A percentile compares a stretch with the other conserved stretches of the same genome.
phyloP scores from a whole-genome alignment of 2,888 invertebrate species.

The Drosophila ustulata region DNA sequence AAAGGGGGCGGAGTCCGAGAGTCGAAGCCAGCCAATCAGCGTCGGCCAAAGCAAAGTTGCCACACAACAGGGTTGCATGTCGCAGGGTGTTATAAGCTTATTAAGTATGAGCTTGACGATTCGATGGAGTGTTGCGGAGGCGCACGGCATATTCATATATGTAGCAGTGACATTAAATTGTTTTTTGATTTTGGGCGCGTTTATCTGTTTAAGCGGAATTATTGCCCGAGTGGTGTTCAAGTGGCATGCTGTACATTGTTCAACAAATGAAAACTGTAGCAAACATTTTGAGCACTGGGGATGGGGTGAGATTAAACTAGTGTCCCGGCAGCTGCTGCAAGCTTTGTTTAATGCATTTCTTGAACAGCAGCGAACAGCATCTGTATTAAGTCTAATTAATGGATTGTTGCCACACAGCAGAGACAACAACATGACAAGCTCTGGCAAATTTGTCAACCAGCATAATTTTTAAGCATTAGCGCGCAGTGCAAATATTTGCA shows the following conservation, averaged over 20 bases:
- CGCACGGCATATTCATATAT: slow-evolving; percentile 32
- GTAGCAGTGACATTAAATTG: slow-evolving; percentile 59
- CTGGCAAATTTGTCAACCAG: slow-evolving; percentile 76
- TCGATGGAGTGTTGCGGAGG: slow-evolving; percentile 3
- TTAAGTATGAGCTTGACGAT: slow-evolving; percentile 57
- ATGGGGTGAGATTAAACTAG: slow-evolving; percentile 1
- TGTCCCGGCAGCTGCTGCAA: slow-evolving; percentile 56
- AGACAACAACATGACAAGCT: slow-evolving; percentile 20
- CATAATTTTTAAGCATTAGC: slow-evolving; percentile 82
- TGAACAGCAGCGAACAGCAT: slow-evolving; percentile 2
- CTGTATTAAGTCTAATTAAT: slow-evolving; percentile 67
- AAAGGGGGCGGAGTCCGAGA: slow-evolving; percentile 57
- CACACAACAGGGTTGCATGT: slow-evolving; percentile 59
- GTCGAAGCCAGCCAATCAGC: slow-evolving; percentile 50
- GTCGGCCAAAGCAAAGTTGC: slow-evolving; percentile 37
- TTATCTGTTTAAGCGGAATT: slow-evolving; percentile 80
- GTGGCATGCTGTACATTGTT: slow-evolving; percentile 25
- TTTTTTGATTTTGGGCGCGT: slow-evolving; percentile 66
- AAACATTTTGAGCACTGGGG: slow-evolving; percentile 9
- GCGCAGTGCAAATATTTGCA: slow-evolving; percentile 71
- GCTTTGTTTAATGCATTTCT: slow-evolving; percentile 28
- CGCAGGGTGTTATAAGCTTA: slow-evolving; percentile 70
- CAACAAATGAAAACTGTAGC: slow-evolving; percentile 34
- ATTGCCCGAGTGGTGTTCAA: slow-evolving; percentile 63
- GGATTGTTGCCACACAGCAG: slow-evolving; percentile 58